Conservation (phyloP, 2,113 vertebrate species). For the Rhadina sibilatrix region DNA sequence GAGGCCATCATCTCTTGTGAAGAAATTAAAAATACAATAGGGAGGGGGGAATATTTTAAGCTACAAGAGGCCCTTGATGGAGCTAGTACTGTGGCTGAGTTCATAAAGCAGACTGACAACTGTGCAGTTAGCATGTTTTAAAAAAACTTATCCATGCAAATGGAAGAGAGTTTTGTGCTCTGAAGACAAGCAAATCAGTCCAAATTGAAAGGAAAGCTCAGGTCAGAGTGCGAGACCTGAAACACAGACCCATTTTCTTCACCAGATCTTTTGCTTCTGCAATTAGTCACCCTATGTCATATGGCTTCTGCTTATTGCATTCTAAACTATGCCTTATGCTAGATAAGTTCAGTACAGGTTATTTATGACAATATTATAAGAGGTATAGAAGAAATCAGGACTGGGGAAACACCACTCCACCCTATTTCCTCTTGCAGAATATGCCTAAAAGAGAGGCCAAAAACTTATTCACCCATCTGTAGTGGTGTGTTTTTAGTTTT, state of each 20-base stretch:
- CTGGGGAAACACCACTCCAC: fast-evolving
- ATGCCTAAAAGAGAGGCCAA: background rate
- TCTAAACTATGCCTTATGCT: background rate
- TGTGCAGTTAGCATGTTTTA: background rate
- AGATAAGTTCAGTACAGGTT: background rate
- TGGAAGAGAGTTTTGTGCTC: background rate
- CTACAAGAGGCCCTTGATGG: background rate
- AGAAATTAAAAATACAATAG: background rate
- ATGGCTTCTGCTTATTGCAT: no score
- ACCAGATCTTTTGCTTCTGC: background rate
- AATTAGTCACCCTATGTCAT: background rate
- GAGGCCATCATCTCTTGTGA: background rate
- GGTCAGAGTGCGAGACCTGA: background rate
- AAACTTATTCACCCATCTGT: background rate
- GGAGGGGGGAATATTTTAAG: background rate
- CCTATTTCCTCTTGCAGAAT: background rate
- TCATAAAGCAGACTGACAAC: background rate
- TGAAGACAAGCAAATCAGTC: background rate
- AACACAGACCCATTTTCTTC: background rate
- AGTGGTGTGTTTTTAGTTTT: no score
- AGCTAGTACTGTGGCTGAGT: background rate
- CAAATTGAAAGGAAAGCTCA: background rate
- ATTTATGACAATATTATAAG: background rate
- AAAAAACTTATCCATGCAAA: background rate
- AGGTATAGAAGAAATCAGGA: background rate